Evolutionary conservation across 2,888 invertebrate species (phyloP).

Genomic region (Ophioninae sp.): DNA sequence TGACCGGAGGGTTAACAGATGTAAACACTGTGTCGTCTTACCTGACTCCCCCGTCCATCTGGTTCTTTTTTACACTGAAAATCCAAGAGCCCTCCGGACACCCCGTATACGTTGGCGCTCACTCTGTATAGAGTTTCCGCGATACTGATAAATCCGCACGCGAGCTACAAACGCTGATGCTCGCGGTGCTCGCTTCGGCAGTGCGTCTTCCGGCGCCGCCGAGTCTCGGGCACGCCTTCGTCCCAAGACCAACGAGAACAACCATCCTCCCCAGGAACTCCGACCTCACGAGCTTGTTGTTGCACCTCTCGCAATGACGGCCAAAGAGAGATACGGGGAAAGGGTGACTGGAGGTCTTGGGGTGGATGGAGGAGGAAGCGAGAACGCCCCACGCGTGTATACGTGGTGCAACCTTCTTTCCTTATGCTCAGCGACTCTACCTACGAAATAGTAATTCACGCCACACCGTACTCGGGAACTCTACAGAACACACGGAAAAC

Average conservation of each 20-base stretch:
- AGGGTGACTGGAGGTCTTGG: conserved; percentile 27
- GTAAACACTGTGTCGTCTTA: too few species aligned
- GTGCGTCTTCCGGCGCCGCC: conserved; percentile 78
- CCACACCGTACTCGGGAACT: conserved; percentile 59
- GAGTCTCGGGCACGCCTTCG: conserved; percentile 76
- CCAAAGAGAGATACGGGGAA: background rate
- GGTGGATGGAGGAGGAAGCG: too few species aligned
- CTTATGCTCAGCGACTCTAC: conserved; percentile 68
- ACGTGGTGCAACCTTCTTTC: conserved; percentile 64
- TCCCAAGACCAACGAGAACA: conserved; percentile 61
- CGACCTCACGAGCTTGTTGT: conserved; percentile 37
- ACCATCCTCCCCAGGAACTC: conserved; percentile 48
- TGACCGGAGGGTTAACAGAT: too few species aligned
- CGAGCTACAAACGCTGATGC: conserved; percentile 72
- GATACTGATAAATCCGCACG: conserved; percentile 55
- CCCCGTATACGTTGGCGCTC: background rate
- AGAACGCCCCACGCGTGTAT: conserved; percentile 63
- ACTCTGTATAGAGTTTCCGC: background rate
- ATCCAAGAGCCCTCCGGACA: background rate
- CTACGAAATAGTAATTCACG: conserved; percentile 76
- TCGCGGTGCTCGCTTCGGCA: conserved; percentile 62
- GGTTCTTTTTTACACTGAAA: background rate
- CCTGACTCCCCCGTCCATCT: too few species aligned
- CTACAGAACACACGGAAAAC: background rate
- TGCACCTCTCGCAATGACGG: conserved; percentile 61